A percentile compares a stretch with the other conserved stretches of the same genome.
Conservation (phyloP, 2,113 vertebrate genomes). For the Chaenogobius annularis region DNA sequence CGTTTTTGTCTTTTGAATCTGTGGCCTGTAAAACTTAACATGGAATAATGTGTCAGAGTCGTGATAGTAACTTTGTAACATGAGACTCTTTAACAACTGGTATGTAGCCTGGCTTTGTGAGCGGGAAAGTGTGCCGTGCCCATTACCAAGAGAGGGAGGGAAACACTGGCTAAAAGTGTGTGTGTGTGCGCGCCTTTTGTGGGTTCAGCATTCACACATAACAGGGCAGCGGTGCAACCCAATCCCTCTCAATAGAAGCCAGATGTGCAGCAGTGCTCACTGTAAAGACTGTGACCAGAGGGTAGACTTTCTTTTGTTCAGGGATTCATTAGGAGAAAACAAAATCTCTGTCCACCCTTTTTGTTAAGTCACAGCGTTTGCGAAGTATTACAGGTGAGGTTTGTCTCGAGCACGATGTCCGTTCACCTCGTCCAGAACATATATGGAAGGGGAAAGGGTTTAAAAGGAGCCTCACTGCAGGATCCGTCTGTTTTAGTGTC, state of each 20-base stretch:
- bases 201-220: slow-evolving; percentile 57
- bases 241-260: slow-evolving; percentile 73
- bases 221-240: slow-evolving; percentile 63
- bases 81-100: slow-evolving; percentile 23
- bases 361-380: neutral
- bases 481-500: slow-evolving; percentile 44
- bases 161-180: slow-evolving; percentile 2
- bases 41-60: slow-evolving; percentile 14
- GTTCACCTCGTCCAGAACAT: slow-evolving; percentile 3
- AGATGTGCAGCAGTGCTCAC: slow-evolving; percentile 71
- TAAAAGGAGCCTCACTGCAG: slow-evolving; percentile 42
- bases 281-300: slow-evolving; percentile 38
- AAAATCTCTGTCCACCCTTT: neutral
- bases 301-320: slow-evolving; percentile 16
- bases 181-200: slow-evolving; percentile 19
- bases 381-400: slow-evolving; percentile 11
- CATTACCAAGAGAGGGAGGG: slow-evolving; percentile 32
- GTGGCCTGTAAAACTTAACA: neutral
- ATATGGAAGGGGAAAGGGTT: slow-evolving; percentile 12
- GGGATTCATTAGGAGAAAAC: neutral
- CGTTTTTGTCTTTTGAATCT: neutral
- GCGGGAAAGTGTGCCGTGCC: slow-evolving; percentile 37
- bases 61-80: slow-evolving; percentile 37
- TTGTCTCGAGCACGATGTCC: slow-evolving; percentile 17
- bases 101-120: slow-evolving; percentile 41